Base-by-base conservation (phyloP, 2,888 invertebrate genomes). In the Ligdia adustata region DNA sequence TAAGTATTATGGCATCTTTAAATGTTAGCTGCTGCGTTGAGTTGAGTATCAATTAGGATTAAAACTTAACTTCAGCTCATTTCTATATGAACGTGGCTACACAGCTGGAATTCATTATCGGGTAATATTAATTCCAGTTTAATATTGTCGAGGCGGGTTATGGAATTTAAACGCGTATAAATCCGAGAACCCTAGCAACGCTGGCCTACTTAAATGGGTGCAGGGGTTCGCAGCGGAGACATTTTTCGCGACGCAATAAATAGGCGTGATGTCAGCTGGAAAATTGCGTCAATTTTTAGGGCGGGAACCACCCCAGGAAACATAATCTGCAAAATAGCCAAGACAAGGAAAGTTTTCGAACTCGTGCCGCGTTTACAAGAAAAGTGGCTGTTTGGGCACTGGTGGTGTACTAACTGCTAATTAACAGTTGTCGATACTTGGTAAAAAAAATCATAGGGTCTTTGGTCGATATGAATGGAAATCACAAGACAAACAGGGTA, bases 211-310 rank as follows among this genome's bases (percentile, higher is more conserved):
- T 80, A 80, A 64, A 57, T 61, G 57, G 65, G 64, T 60, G 64
- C 60, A 67, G 68, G 69, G 68, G 64, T 61, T 34, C 24, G 18
- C n/a, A 65, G 61, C 65, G 64, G 70, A 78, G 79, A 79, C 77
- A 79, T 83, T 82, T n/a, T 82, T 70, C 50, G 72, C 72, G 75
- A 75, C 71, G 77, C 72, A 80, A 81, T 83, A 86, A 84, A 74
- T 75, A 79, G 79, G 74, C 70, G 73, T 69, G 75, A 79, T 81
- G 67, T 81, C 78, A 75, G 69, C 72, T 73, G 86, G 82, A 87
- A 88, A 86, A 88, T 87, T 87, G 77, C 74, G 72, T 65, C 76
- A 82, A 80, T 82, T 84, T 79, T 74, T 65, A 65, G 75, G 79
- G 75, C 67, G 74, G 64, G 47, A 60, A 54, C 64, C 60, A 59